Evolutionary conservation across 2,797 vertebrate genomes (phyloP), one percentile per base, ranked within the genome.

Genomic region (Chelon auratus): DNA sequence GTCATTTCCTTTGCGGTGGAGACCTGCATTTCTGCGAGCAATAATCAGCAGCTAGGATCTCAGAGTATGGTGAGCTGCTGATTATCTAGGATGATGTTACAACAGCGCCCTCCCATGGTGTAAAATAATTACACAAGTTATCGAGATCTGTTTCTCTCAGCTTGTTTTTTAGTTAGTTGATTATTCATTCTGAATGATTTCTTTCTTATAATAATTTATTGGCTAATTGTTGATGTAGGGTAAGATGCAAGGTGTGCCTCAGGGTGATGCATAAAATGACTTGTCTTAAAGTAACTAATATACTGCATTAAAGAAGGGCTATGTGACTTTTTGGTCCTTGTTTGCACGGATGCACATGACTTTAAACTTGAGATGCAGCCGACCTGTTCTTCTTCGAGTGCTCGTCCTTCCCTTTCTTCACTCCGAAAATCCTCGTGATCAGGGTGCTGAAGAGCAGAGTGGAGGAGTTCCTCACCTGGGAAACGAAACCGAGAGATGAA

Each of bases 371-470:
- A 78, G 47, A 58, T 65, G 51, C 43, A 50, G 67, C 86, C 17
- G 89, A 99, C 97, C 96, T 97, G 90, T 99, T 99, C 93, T 98
- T 98, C 85, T 97, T 98, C 0, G 96, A 97, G 91, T 95, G 95
- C 87, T 99, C 97, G 69, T 98, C 97, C 78, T 96, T 99, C 80
- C 94, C 96, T 87, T 94, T 96, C 93, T 99, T 98, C 87, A 99
- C 97, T 60, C 97, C 97, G 92, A 99, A 99, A 90, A 99, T 97
- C 91, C 97, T 94, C 3, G 97, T 98, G 90, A 99, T 98, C 81
- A 99, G 90, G 40, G 96, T 95, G 92, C 97, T 99, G 93, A 99
- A 99, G 76, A 99, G 96, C 47, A 99, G 96, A 0, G 98, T 99
- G 64, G 97, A 97, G 52, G 96, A 99, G 94, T 99, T 99, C 91